phyloP scores from a whole-genome alignment of 2,113 vertebrate species.

The Sterna hirundo region DNA sequence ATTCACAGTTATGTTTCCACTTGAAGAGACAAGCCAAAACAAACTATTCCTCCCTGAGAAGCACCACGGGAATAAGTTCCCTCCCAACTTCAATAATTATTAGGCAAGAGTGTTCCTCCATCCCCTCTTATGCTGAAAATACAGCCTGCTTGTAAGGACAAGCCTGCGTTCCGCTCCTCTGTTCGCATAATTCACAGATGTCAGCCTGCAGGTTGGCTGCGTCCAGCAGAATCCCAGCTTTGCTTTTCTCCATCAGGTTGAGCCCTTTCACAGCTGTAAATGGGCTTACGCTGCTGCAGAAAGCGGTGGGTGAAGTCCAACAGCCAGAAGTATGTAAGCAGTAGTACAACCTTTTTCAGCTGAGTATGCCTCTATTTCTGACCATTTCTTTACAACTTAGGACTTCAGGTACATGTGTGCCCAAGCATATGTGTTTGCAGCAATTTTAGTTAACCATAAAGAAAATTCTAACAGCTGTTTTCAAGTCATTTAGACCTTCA shows the following conservation, averaged over 20 bases:
- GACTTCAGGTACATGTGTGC: neutral
- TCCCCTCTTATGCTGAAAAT: constrained; percentile 28
- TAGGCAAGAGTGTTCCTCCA: constrained; percentile 5
- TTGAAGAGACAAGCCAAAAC: constrained; percentile 77
- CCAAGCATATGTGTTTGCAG: neutral
- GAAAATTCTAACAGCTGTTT: neutral
- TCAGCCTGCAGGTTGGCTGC: constrained; percentile 27
- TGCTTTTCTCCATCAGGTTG: constrained; percentile 32
- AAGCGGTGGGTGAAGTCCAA: constrained; percentile 17
- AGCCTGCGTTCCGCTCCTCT: constrained; percentile 1
- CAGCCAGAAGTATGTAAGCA: neutral
- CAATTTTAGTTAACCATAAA: neutral
- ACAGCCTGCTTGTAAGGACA: constrained; percentile 39
- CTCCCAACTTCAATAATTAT: constrained; percentile 72
- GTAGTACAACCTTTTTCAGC: neutral
- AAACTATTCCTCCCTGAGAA: constrained; percentile 65
- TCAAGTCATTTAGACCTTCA: neutral
- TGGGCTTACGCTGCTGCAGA: neutral
- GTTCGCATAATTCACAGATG: constrained; percentile 68
- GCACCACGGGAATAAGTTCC: constrained; percentile 60
- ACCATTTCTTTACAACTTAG: neutral
- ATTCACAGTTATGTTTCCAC: constrained; percentile 82
- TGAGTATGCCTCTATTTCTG: neutral
- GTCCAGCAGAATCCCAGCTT: constrained; percentile 38
- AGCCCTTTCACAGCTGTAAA: constrained; percentile 39